phyloP scores from a whole-genome alignment of 2,113 vertebrate genomes.

The Galemys pyrenaicus region DNA sequence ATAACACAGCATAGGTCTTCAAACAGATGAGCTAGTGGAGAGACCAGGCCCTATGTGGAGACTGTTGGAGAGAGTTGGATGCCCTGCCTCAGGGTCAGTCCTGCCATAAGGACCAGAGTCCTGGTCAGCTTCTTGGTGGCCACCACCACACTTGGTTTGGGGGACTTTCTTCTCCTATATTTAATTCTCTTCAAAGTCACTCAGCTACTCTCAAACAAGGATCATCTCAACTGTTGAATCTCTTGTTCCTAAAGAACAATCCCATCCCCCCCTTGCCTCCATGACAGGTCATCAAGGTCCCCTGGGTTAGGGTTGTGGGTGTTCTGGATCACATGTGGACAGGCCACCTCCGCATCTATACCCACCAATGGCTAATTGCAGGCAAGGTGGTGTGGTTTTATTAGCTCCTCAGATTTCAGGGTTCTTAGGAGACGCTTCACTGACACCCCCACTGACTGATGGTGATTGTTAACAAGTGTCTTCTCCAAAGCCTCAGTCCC shows the following conservation, averaged over 20 bases:
- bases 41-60: background rate
- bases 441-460: background rate
- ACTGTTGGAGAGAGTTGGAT: background rate
- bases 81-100: background rate
- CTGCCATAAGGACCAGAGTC: background rate
- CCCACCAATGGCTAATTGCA: background rate
- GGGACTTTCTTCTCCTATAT: background rate
- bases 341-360: background rate
- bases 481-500: background rate
- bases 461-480: background rate
- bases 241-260: background rate
- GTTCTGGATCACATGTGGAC: background rate
- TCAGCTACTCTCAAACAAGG: background rate
- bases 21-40: background rate
- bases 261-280: background rate
- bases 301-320: background rate
- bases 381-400: background rate
- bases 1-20: background rate
- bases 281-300: background rate
- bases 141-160: too few relatives aligned
- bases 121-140: background rate
- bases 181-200: background rate
- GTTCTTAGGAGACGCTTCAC: background rate
- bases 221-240: background rate
- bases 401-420: background rate